These are phyloP conservation scores for Lordiphosa andalusiaca DNA, from an alignment of 2,888 invertebrate species.

Conservation along the genomic window DNA sequence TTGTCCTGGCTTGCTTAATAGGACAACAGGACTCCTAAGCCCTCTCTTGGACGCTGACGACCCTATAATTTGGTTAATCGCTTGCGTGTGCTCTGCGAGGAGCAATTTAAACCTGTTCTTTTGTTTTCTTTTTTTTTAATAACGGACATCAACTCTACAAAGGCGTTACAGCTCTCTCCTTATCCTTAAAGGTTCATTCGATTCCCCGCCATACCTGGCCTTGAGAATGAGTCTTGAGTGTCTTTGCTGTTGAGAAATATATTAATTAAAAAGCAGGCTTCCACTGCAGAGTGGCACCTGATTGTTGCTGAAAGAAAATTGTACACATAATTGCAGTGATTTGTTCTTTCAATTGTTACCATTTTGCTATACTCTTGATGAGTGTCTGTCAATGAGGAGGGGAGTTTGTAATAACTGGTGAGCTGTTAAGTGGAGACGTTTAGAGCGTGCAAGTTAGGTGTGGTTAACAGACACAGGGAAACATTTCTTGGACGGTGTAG, in stretches of 20 bases:
- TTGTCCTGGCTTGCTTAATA: conserved; percentile 41
- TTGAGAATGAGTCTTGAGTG: conserved; percentile 46
- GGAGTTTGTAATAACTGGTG: conserved; percentile 27
- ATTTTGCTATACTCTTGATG: conserved; percentile 34
- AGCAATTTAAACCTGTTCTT: conserved; percentile 42
- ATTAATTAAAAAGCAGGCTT: conserved; percentile 60
- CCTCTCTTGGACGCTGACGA: conserved; percentile 3
- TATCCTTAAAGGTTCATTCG: conserved; percentile 50
- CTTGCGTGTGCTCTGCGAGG: conserved; percentile 43
- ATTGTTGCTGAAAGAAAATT: conserved; percentile 33
- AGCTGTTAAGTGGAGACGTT: conserved; percentile 41
- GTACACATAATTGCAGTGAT: conserved; percentile 59
- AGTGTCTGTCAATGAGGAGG: conserved; percentile 50
- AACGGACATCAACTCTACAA: conserved; percentile 54
- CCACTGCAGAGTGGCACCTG: conserved; percentile 32
- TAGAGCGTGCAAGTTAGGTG: conserved; percentile 22
- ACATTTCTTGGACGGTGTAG: no score
- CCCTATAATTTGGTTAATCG: conserved; percentile 57
- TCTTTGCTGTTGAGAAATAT: conserved; percentile 49
- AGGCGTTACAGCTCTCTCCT: conserved; percentile 47
- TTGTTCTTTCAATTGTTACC: conserved; percentile 47
- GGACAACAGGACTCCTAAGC: neutral
- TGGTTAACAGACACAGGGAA: no score
- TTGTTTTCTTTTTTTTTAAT: conserved; percentile 45
- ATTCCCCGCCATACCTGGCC: conserved; percentile 14